Evolutionary conservation across 2,888 invertebrate species (phyloP).

Genomic region (Boloria selene): DNA sequence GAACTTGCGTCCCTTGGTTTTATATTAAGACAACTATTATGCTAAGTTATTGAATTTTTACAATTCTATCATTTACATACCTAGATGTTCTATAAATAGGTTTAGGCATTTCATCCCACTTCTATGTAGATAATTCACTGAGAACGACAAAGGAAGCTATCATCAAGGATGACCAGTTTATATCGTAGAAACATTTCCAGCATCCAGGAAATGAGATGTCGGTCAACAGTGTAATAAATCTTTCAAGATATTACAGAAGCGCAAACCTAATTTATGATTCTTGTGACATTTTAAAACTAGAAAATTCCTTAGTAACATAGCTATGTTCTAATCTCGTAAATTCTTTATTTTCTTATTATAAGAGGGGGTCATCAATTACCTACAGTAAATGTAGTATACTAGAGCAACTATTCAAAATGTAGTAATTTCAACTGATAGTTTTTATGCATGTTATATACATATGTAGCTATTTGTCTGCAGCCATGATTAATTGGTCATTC

Average conservation of each 20-base stretch:
- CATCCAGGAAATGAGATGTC: conserved; percentile 71
- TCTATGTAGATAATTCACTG: conserved; percentile 18
- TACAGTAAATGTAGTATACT: too few relatives aligned
- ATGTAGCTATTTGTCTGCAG: too few relatives aligned
- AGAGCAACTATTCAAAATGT: too few relatives aligned
- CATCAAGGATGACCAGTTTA: conserved; percentile 83
- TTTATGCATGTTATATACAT: too few relatives aligned
- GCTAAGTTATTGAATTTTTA: too few relatives aligned
- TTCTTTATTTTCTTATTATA: neutral
- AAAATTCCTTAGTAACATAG: too few relatives aligned
- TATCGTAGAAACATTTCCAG: conserved; percentile 85
- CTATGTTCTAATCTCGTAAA: neutral
- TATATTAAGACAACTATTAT: too few relatives aligned
- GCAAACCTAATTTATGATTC: conserved; percentile 2
- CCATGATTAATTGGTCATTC: too few relatives aligned
- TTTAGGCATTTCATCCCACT: neutral
- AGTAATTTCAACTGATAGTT: too few relatives aligned
- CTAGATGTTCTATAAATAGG: too few relatives aligned
- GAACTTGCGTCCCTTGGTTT: too few relatives aligned
- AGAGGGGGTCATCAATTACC: neutral
- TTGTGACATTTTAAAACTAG: neutral
- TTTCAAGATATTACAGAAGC: conserved; percentile 8
- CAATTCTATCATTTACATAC: neutral
- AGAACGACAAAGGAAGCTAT: conserved; percentile 48
- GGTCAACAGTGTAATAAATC: conserved; percentile 20